Conservation (phyloP, 2,113 vertebrate species). For the Boleophthalmus pectinirostris region DNA sequence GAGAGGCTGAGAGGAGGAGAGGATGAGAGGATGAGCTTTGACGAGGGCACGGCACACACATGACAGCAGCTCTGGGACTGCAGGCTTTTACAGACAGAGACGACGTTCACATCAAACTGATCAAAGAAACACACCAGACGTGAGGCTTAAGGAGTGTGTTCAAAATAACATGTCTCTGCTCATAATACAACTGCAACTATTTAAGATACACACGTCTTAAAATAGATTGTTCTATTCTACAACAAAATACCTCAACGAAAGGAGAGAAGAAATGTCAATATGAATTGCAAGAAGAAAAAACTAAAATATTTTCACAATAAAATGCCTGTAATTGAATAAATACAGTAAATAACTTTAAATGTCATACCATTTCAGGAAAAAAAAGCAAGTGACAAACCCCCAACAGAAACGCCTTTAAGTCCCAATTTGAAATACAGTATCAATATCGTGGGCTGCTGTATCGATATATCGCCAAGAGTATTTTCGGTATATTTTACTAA, state of each 20-base stretch:
- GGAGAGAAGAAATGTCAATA: background rate
- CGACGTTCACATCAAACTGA: slow-evolving; percentile 18
- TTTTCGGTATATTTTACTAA: no score
- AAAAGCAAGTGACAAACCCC: no score
- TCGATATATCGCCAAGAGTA: no score
- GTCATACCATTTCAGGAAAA: no score
- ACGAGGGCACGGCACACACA: slow-evolving; percentile 8
- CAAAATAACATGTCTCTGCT: background rate
- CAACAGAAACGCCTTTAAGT: no score
- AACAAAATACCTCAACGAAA: background rate
- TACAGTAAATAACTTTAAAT: no score
- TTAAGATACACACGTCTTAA: background rate
- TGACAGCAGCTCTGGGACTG: background rate
- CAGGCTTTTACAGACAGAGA: background rate
- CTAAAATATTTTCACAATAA: no score
- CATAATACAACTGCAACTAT: background rate
- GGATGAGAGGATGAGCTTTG: background rate
- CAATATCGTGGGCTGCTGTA: no score
- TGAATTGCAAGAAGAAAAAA: no score
- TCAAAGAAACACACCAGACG: background rate
- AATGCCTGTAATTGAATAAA: no score
- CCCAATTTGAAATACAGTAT: no score
- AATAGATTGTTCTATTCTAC: background rate
- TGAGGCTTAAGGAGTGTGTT: background rate
- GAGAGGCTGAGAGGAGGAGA: background rate